A percentile compares a stretch with the other conserved stretches of the same genome.
Evolutionary conservation across 1,140 invertebrate genomes (phyloP).

Genomic region (Stratiolaelaps scimitus): DNA sequence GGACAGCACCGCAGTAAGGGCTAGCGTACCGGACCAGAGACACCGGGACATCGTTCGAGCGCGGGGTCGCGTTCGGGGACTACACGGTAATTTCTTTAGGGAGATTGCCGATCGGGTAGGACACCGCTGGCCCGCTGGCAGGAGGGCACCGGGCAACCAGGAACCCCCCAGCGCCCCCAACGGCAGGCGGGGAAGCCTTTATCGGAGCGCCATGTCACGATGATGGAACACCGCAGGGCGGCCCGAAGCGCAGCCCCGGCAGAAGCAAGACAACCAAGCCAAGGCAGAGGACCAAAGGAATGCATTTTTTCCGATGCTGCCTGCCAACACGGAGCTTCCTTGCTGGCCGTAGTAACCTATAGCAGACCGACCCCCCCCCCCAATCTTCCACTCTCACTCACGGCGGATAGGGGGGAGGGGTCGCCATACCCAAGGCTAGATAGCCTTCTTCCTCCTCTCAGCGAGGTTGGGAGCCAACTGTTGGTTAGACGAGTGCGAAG

Average conservation of each 20-base stretch:
- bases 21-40: too few species aligned
- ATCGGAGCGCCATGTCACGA: slow-evolving; percentile 27
- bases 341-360: not conserved
- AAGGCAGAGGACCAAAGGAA: not conserved
- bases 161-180: too few species aligned
- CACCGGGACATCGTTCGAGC: too few species aligned
- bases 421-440: too few species aligned
- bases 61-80: too few species aligned
- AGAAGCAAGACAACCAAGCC: not conserved
- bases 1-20: too few species aligned
- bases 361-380: slow-evolving; percentile 1
- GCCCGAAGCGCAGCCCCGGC: not conserved
- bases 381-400: not conserved
- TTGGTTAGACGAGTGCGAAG: slow-evolving; percentile 28
- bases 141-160: not conserved
- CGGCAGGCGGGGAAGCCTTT: slow-evolving; percentile 21
- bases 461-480: not conserved
- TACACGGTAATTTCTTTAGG: slow-evolving; percentile 26
- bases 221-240: slow-evolving; percentile 28
- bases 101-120: slow-evolving; percentile 10
- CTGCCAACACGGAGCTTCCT: slow-evolving; percentile 14
- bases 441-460: too few species aligned
- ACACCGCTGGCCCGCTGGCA: slow-evolving; percentile 8
- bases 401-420: too few species aligned
- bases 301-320: slow-evolving; percentile 21